phyloP scores from a whole-genome alignment of 1,140 invertebrate species.

The Piezodorus guildinii region DNA sequence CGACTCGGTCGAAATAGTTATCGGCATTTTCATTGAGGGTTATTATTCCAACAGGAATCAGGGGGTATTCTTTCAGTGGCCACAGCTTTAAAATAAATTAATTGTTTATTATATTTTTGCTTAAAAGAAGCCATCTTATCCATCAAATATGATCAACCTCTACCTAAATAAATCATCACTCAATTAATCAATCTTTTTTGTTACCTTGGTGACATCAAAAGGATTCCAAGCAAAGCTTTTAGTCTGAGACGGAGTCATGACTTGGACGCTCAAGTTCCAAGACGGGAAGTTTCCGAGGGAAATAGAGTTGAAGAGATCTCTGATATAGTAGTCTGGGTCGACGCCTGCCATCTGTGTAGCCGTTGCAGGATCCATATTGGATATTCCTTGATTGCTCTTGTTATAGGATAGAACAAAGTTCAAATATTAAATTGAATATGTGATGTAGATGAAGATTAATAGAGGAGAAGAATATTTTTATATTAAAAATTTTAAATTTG shows the following conservation, averaged over 20 bases:
- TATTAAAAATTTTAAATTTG: too few species aligned
- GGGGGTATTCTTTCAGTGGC: conserved; percentile 78
- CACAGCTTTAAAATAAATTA: conserved; percentile 43
- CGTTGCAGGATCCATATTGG: conserved; percentile 59
- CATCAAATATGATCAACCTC: too few species aligned
- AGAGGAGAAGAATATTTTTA: too few species aligned
- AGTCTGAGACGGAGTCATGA: conserved; percentile 62
- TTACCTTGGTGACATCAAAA: conserved; percentile 79
- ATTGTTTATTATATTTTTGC: not conserved
- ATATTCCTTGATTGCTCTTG: conserved; percentile 75
- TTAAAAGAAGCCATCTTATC: not conserved
- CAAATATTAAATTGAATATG: not conserved
- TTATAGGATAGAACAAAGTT: conserved; percentile 17
- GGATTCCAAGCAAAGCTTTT: conserved; percentile 68
- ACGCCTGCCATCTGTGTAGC: conserved; percentile 55
- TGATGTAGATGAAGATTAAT: too few species aligned
- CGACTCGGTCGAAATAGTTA: conserved; percentile 89
- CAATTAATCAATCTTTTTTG: not conserved
- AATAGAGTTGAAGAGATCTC: conserved; percentile 88
- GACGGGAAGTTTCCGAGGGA: conserved; percentile 62
- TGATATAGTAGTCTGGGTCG: conserved; percentile 78
- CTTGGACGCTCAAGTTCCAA: conserved; percentile 66
- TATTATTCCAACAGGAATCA: conserved; percentile 82
- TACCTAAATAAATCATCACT: too few species aligned
- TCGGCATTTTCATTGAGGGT: conserved; percentile 77